phyloP scores from a whole-genome alignment of 1,140 invertebrate genomes.

The Proctacanthus coquilletti region DNA sequence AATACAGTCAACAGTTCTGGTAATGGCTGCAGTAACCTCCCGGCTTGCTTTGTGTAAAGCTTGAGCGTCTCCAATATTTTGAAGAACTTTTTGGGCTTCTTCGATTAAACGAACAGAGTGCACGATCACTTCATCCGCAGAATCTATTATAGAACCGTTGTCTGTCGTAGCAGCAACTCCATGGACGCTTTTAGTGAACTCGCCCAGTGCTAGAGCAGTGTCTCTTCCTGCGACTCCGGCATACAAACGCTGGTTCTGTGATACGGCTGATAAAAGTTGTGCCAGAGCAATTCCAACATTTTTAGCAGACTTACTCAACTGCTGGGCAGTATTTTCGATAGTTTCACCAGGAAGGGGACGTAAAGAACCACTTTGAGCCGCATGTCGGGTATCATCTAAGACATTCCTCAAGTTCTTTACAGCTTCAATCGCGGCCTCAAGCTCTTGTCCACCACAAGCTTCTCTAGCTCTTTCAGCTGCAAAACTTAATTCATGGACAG shows the following conservation, averaged over 20 bases:
- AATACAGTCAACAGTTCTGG: constrained; percentile 55
- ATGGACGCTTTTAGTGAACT: constrained; percentile 52
- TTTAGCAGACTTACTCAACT: constrained; percentile 50
- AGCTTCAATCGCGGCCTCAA: constrained; percentile 68
- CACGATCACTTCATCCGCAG: constrained; percentile 62
- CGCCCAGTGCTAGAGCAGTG: constrained; percentile 54
- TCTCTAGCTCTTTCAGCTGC: constrained; percentile 71
- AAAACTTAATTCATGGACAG: constrained; percentile 41
- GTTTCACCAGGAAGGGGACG: constrained; percentile 77
- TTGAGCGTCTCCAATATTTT: constrained; percentile 41
- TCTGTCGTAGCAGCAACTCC: constrained; percentile 48
- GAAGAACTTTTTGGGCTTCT: constrained; percentile 52
- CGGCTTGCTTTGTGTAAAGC: constrained; percentile 42
- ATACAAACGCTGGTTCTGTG: constrained; percentile 70
- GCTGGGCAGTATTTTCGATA: constrained; percentile 55
- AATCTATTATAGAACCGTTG: constrained; percentile 37
- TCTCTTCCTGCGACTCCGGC: constrained; percentile 69
- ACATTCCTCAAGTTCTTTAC: constrained; percentile 68
- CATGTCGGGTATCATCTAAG: constrained; percentile 60
- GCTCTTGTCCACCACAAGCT: constrained; percentile 72
- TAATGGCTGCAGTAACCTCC: constrained; percentile 31
- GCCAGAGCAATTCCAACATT: constrained; percentile 50
- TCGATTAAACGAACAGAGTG: constrained; percentile 61
- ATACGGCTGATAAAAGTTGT: constrained; percentile 69
- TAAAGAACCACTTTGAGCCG: constrained; percentile 51